A percentile compares a stretch with the other conserved stretches of the same genome.
Evolutionary conservation across 1,140 invertebrate species (phyloP).

Genomic region (Bombus superbus): DNA sequence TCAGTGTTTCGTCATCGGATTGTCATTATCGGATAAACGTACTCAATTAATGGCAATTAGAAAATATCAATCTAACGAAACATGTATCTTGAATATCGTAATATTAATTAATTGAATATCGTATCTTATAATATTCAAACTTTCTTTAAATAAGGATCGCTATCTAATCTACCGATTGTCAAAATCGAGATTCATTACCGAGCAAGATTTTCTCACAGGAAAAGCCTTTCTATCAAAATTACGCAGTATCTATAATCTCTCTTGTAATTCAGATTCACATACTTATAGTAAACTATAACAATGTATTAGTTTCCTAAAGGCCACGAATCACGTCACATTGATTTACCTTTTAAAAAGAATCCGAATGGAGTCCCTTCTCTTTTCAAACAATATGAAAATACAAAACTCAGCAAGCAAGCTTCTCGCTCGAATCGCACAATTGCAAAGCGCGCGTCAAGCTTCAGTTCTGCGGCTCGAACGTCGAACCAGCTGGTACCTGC

Average conservation of each 20-base stretch:
- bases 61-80: background rate
- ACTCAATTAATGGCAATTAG: background rate
- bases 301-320: background rate
- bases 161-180: background rate
- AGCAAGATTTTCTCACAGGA: background rate
- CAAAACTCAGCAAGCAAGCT: background rate
- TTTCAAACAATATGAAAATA: background rate
- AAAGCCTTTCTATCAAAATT: background rate
- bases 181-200: background rate
- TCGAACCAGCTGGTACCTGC: background rate
- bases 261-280: background rate
- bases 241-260: background rate
- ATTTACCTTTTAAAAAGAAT: background rate
- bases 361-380: too few relatives aligned
- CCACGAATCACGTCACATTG: too few relatives aligned
- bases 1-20: background rate
- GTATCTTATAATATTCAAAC: background rate
- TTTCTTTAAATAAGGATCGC: background rate
- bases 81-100: background rate
- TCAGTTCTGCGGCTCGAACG: background rate
- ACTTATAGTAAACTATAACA: too few relatives aligned
- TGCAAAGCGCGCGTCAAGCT: background rate
- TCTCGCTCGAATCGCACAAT: background rate
- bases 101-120: too few relatives aligned
- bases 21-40: background rate